Conservation (phyloP, 2,888 invertebrate species). For the Callinectes sapidus region DNA sequence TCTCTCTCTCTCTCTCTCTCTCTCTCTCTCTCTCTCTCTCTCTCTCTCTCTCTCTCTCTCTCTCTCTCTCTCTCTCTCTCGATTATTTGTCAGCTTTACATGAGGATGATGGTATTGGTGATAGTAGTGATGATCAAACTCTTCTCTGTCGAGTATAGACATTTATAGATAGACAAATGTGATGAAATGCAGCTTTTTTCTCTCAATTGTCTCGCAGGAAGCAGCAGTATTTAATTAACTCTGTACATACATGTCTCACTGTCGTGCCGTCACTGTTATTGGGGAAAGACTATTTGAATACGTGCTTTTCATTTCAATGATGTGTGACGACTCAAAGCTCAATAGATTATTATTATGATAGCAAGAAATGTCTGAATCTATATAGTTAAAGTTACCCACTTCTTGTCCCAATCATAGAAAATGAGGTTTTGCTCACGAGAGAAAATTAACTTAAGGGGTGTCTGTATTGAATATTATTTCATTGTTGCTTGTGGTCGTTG, state of each 20-base stretch:
- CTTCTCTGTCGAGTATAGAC: neutral
- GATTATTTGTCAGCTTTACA: neutral
- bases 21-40: slow-evolving; percentile 37
- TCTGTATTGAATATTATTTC: neutral
- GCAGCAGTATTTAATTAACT: neutral
- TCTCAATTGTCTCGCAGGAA: neutral
- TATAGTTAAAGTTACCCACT: neutral
- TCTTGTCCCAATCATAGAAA: neutral
- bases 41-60: slow-evolving; percentile 35
- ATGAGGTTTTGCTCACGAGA: neutral
- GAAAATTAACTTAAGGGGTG: neutral
- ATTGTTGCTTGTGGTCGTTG: neutral
- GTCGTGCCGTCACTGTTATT: neutral
- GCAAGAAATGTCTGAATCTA: neutral
- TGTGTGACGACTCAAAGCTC: neutral
- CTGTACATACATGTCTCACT: neutral
- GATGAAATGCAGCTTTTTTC: neutral
- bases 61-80: slow-evolving; percentile 26
- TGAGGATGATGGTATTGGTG: neutral
- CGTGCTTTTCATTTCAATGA: neutral
- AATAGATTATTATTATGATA: neutral
- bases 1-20: slow-evolving; percentile 37
- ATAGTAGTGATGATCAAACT: too few relatives aligned
- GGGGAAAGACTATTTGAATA: neutral
- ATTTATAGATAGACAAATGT: neutral